A percentile compares a stretch with the other conserved stretches of the same genome.
Evolutionary conservation across 2,888 invertebrate species (phyloP).

Genomic region (Callimorpha dominula): DNA sequence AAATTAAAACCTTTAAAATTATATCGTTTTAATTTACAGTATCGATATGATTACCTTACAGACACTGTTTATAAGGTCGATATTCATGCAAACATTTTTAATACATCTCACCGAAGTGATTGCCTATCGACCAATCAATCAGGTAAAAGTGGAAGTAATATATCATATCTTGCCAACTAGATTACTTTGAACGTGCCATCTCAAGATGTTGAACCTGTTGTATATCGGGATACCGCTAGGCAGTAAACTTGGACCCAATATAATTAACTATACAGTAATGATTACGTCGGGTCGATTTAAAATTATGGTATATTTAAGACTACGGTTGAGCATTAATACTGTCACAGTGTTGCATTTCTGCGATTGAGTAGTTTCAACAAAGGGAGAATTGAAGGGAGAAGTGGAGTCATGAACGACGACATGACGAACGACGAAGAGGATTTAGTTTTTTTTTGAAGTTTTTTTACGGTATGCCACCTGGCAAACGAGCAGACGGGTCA

Average conservation of each 20-base stretch:
- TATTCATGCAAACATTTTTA: not conserved
- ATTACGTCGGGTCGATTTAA: not conserved
- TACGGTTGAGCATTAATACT: not conserved
- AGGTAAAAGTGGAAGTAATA: not conserved
- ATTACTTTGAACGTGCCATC: conserved; percentile 3
- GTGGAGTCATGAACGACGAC: too few relatives aligned
- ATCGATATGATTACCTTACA: not conserved
- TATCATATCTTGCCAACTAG: conserved; percentile 6
- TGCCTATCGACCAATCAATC: conserved; percentile 7
- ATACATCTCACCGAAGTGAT: not conserved
- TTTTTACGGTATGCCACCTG: too few relatives aligned
- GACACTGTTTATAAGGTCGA: not conserved
- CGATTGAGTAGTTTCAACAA: too few relatives aligned
- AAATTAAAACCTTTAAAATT: not conserved
- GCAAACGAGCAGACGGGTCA: too few relatives aligned
- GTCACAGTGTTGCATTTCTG: too few relatives aligned
- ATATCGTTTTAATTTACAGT: not conserved
- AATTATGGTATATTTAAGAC: not conserved
- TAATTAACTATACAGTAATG: not conserved
- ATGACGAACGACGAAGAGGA: too few relatives aligned
- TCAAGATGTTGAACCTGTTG: not conserved
- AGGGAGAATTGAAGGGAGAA: too few relatives aligned
- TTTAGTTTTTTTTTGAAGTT: too few relatives aligned
- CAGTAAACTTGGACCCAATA: not conserved
- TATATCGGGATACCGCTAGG: not conserved